Evolutionary conservation across 2,797 vertebrate species (phyloP), one percentile per base, ranked within the genome.

Genomic region (Lacerta agilis): DNA sequence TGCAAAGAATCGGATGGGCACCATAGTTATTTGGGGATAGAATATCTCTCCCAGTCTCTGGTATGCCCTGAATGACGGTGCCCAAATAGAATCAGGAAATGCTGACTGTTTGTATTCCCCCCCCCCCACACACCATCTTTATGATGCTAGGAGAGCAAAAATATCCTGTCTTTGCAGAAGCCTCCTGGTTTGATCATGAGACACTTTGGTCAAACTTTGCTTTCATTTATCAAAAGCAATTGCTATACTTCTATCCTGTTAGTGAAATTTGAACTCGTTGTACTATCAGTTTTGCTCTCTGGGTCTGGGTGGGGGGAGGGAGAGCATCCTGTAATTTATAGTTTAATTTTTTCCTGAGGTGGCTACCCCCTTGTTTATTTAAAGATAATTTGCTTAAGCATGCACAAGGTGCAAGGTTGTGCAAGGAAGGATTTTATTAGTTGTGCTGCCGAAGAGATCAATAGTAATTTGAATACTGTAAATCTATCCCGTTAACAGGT

Each of bases 381-480:
- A 94, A 87, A 92, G 90, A 93, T 95, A 95, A 97, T 96, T 96
- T 96, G 85, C 93, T 95, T 95, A 94, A 95, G 89, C 41, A 27
- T 76, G 72, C 79, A 81, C 27, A 89, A 92, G 94, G 93, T 92
- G 89, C 90, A 94, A 95, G 88, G 92, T 93, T 93, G 93, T 18
- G 7, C 0, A 3, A 93, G 92, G 91, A 87, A 91, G 79, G 15
- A 10, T 94, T 96, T 96, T 95, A 92, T 95, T 93, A 94, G 88
- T 93, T 80, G 75, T 88, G 82, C 83, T 91, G 75, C 91, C 92
- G 90, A 91, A 83, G 93, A 90, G 94, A 97, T 96, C 94, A 90
- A 95, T 97, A 94, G 86, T 94, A 86, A 95, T 96, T 96, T 94
- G 95, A 96, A 95, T 97, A 95, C 91, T 90, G 90, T 94, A 96